Evolutionary conservation across 2,888 invertebrate genomes (phyloP).

Genomic region (Monopis laevigella): DNA sequence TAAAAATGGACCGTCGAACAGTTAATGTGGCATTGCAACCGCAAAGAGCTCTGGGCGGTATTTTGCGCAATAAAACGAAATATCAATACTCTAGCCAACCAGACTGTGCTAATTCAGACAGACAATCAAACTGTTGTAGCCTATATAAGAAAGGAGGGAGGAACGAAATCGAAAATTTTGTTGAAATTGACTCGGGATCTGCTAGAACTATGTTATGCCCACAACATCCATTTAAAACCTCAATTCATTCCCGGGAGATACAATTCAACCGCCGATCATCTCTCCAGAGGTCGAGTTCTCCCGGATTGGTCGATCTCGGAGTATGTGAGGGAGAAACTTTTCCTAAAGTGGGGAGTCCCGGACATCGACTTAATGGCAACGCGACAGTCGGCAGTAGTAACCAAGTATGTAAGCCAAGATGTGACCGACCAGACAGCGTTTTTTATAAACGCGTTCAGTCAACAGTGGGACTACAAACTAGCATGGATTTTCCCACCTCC

Average conservation of each 20-base stretch:
- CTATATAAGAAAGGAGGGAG: constrained; percentile 21
- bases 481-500: constrained; percentile 25
- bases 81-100: too few species aligned
- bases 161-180: constrained; percentile 12
- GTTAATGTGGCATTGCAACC: constrained; percentile 22
- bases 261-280: constrained; percentile 20
- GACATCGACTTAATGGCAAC: too few species aligned
- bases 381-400: too few species aligned
- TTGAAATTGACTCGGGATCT: constrained; percentile 14
- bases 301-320: too few species aligned
- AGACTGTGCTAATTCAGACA: too few species aligned
- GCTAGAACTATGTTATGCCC: too few species aligned
- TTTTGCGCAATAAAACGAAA: constrained; percentile 11
- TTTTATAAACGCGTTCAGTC: constrained; percentile 21
- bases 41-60: constrained; percentile 21
- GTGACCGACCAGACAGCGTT: constrained; percentile 10
- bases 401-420: too few species aligned
- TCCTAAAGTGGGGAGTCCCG: too few species aligned
- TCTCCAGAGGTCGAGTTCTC: constrained; percentile 19
- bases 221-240: too few species aligned
- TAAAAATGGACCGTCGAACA: constrained; percentile 15
- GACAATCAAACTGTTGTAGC: constrained; percentile 23
- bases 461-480: constrained; percentile 17
- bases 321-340: too few species aligned
- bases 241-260: constrained; percentile 22